A percentile compares a stretch with the other conserved stretches of the same genome.
These are phyloP conservation scores for Anastrepha obliqua DNA, from an alignment of 1,140 invertebrate genomes.

Conservation along the genomic window DNA sequence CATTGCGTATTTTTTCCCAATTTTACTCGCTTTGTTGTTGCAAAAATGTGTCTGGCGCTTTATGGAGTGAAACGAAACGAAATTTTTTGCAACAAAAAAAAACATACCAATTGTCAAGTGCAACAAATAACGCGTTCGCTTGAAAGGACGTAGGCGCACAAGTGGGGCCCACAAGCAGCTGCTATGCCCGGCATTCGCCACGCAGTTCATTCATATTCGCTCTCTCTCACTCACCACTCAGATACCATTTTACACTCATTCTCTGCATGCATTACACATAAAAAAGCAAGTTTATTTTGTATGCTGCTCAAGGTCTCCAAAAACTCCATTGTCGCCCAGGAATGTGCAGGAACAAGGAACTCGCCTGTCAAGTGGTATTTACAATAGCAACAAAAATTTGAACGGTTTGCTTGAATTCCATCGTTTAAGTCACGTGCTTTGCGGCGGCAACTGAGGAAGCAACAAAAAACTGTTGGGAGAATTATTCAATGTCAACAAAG, in stretches of 20 bases:
- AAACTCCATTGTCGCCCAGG: constrained; percentile 8
- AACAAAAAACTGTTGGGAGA: background rate
- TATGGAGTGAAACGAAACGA: constrained; percentile 40
- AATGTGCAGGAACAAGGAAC: background rate
- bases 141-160: background rate
- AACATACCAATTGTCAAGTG: background rate
- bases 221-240: background rate
- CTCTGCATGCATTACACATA: too few species aligned
- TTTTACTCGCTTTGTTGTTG: constrained; percentile 8
- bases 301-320: constrained; percentile 13
- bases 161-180: background rate
- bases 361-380: background rate
- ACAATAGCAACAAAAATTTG: constrained; percentile 10
- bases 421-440: constrained; percentile 42
- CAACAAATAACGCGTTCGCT: background rate
- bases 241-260: background rate
- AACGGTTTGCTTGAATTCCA: constrained; percentile 10
- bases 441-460: background rate
- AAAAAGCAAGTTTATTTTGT: background rate
- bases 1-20: background rate
- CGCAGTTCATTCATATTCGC: background rate
- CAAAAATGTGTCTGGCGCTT: constrained; percentile 39
- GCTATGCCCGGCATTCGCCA: background rate
- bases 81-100: constrained; percentile 10
- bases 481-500: background rate